Evolutionary conservation across 2,888 invertebrate species (phyloP).

Genomic region (Theretra japonica): DNA sequence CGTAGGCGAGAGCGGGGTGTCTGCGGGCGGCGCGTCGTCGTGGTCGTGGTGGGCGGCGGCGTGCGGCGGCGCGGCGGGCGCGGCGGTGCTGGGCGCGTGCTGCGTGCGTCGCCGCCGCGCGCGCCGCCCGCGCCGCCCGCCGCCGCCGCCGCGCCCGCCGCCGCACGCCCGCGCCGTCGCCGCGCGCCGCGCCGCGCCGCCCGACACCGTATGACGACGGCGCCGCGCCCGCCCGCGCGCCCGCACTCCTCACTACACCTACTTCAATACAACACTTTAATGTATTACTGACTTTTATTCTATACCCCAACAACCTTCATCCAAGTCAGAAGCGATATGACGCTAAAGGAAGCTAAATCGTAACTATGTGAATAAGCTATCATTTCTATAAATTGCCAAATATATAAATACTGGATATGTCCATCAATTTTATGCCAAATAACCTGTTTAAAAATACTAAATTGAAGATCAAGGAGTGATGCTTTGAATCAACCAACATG

Average conservation of each 20-base stretch:
- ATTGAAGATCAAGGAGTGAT: no score
- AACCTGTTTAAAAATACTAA: no score
- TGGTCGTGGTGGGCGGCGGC: conserved; percentile 58
- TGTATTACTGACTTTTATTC: conserved; percentile 59
- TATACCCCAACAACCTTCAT: background rate
- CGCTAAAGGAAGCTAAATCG: background rate
- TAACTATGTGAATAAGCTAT: no score
- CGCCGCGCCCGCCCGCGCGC: conserved; percentile 53
- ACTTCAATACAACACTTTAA: conserved; percentile 75
- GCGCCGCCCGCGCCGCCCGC: conserved; percentile 61
- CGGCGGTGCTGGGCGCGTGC: conserved; percentile 52
- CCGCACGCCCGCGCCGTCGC: conserved; percentile 76
- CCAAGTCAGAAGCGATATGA: no score
- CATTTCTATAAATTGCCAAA: no score
- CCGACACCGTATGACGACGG: conserved; percentile 77
- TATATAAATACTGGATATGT: no score
- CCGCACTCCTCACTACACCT: conserved; percentile 51
- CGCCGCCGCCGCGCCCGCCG: conserved; percentile 73
- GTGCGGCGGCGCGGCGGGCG: conserved; percentile 57
- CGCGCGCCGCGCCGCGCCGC: conserved; percentile 60
- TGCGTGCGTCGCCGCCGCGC: conserved; percentile 54
- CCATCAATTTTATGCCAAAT: no score
- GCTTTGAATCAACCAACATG: no score
- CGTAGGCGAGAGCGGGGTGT: conserved; percentile 54
- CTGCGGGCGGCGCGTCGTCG: conserved; percentile 34